Evolutionary conservation across 2,113 vertebrate genomes (phyloP), one percentile per base, ranked within the genome.

Genomic region (Meriones unguiculatus): DNA sequence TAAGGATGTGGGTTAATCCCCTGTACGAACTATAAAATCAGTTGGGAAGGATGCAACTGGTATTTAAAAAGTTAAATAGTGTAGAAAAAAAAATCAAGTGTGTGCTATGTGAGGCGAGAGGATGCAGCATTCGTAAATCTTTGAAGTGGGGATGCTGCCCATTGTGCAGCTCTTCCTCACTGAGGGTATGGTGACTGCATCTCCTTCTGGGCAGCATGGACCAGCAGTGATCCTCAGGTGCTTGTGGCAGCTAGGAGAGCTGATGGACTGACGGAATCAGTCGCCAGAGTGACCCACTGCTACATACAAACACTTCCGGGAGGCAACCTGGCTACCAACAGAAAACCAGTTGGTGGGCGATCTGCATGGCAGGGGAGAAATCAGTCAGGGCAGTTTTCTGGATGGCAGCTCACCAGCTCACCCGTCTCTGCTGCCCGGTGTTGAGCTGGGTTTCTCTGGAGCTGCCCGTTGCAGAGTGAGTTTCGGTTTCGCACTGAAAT

Each of bases 401-500:
- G 20, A 28, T 30, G 22, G 64, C 30, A 57, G 12, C 46, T 6
- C 30, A 11, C 64, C 10, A 20, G 87, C 35, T 24, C 11, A 20
- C 35, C 14, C 17, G 2, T 38, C 13, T 14, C 52, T 88, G 50
- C 41, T 62, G 65, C 38, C 50, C 25, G 59, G 90, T 12, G 32
- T 50, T 7, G 10, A 73, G 3, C 50, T 18, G 69, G 76, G 13
- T 15, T 84, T 82, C 46, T n/a, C 62, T 28, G 62, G 54, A 85
- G 50, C 75, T 54, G 65, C 62, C 28, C 15, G 73, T 52, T 65
- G 24, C 25, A 69, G 50, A 72, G 46, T 46, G 46, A 14, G 3
- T 38, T 50, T 70, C 65, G 57, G 50, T 84, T 95, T 93, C 54
- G 28, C 13, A 87, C 95, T 77, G 64, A 89, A 81, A 73, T 73